phyloP scores from a whole-genome alignment of 92 coral and sea anemone genomes.

The Plumapathes pennacea region DNA sequence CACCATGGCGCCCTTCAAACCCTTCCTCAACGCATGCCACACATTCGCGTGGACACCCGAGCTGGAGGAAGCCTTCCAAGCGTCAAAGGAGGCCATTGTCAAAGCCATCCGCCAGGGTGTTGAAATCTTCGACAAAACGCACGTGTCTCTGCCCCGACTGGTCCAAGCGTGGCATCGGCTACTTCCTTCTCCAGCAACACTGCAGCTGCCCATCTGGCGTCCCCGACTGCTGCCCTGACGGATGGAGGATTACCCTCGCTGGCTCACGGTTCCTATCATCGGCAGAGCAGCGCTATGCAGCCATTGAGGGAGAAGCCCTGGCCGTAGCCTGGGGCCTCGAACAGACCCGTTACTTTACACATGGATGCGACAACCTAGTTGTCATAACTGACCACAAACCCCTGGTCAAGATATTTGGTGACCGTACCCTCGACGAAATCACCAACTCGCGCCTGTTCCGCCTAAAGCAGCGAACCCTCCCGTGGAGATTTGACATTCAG shows the following conservation, averaged over 20 bases:
- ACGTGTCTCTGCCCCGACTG: conserved; percentile 73
- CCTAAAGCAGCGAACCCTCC: conserved; percentile 71
- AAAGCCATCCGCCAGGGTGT: conserved; percentile 55
- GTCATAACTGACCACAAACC: conserved; percentile 35
- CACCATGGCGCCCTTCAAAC: conserved; percentile 44
- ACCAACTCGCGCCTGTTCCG: conserved; percentile 54
- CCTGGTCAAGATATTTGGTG: conserved; percentile 48
- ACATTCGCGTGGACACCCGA: conserved; percentile 46
- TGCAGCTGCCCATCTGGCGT: conserved; percentile 54
- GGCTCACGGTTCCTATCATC: conserved; percentile 65
- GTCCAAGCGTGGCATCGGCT: conserved; percentile 67
- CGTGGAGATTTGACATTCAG: conserved; percentile 61
- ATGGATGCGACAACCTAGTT: conserved; percentile 55
- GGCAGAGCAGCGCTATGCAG: conserved; percentile 63
- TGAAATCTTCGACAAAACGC: conserved; percentile 62
- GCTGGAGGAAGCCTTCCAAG: conserved; percentile 35
- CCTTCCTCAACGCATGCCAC: conserved; percentile 46
- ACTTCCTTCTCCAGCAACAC: conserved; percentile 63
- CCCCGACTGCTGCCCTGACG: conserved; percentile 68
- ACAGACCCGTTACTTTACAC: conserved; percentile 60
- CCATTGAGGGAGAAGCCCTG: conserved; percentile 67
- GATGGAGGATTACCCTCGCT: conserved; percentile 69
- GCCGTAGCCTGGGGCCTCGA: conserved; percentile 74
- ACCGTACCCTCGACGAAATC: conserved; percentile 55
- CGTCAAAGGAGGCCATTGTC: conserved; percentile 22